phyloP scores from a whole-genome alignment of 2,113 vertebrate genomes.

The Dromaius novaehollandiae region DNA sequence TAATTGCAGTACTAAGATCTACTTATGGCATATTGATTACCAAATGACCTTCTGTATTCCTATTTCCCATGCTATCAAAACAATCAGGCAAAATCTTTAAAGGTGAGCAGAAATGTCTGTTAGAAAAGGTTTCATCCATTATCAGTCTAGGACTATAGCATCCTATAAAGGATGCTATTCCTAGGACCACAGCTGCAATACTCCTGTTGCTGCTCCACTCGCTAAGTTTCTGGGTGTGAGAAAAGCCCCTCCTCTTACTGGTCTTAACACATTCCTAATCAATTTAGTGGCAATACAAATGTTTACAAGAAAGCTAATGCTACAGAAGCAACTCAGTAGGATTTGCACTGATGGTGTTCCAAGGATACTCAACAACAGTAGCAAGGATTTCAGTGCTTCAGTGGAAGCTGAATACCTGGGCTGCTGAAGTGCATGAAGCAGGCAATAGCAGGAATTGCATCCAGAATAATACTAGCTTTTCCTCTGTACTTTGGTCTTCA shows the following conservation, averaged over 20 bases:
- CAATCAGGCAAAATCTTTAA: conserved; percentile 31
- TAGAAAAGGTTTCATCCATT: background rate
- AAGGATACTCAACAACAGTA: background rate
- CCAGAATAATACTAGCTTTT: background rate
- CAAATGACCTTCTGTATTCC: conserved; percentile 40
- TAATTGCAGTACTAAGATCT: conserved; percentile 45
- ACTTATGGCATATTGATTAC: conserved; percentile 35
- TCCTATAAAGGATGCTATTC: background rate
- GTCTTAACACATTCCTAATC: background rate
- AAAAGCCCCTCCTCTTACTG: background rate
- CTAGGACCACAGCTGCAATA: background rate
- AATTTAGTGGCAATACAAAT: background rate
- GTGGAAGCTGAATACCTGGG: background rate
- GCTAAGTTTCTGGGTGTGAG: background rate
- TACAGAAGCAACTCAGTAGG: background rate
- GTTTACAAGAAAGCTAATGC: background rate
- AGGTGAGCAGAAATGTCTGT: background rate
- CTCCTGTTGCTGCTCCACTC: background rate
- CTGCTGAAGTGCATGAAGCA: background rate
- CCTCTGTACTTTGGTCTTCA: background rate
- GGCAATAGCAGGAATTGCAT: background rate
- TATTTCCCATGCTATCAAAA: conserved; percentile 26
- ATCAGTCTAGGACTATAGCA: background rate
- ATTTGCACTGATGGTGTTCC: background rate
- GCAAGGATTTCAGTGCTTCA: background rate